A percentile compares a stretch with the other conserved stretches of the same genome.
These are phyloP conservation scores for Nycticorax nycticorax DNA, from an alignment of 2,113 vertebrate species.

Conservation along the genomic window DNA sequence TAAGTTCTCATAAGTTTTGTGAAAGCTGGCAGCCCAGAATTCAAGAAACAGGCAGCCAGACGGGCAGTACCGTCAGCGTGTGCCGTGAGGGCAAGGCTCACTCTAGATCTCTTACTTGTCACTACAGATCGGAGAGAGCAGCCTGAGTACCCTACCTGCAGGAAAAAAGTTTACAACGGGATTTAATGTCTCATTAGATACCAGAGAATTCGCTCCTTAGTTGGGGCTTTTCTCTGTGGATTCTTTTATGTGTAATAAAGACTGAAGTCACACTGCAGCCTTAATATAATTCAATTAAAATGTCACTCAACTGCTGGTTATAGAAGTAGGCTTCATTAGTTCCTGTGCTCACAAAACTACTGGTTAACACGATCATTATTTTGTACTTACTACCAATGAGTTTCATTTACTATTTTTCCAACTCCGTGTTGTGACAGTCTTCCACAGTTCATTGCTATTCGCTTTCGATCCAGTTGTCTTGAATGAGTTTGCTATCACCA, in stretches of 20 bases:
- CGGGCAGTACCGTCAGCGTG: not conserved
- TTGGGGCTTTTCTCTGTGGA: not conserved
- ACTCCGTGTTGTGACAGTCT: not conserved
- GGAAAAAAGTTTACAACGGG: not conserved
- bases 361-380: not conserved
- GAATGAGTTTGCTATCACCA: not conserved
- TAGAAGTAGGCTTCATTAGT: not conserved
- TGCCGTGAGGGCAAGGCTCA: not conserved
- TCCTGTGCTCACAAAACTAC: not conserved
- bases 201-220: not conserved
- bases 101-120: not conserved
- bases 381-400: not conserved
- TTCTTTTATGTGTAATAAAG: not conserved
- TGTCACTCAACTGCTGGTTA: not conserved
- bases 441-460: not conserved
- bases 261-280: not conserved
- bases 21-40: not conserved
- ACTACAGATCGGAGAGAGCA: not conserved
- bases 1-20: not conserved
- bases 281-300: conserved; percentile 12
- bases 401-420: not conserved
- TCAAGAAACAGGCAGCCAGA: not conserved
- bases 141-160: not conserved
- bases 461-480: not conserved
- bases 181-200: not conserved